Percentiles rank a stretch among this genome's conserved stretches.
Evolutionary conservation across 1,140 invertebrate species (phyloP).

Genomic region (Philopotamus ludificatus): DNA sequence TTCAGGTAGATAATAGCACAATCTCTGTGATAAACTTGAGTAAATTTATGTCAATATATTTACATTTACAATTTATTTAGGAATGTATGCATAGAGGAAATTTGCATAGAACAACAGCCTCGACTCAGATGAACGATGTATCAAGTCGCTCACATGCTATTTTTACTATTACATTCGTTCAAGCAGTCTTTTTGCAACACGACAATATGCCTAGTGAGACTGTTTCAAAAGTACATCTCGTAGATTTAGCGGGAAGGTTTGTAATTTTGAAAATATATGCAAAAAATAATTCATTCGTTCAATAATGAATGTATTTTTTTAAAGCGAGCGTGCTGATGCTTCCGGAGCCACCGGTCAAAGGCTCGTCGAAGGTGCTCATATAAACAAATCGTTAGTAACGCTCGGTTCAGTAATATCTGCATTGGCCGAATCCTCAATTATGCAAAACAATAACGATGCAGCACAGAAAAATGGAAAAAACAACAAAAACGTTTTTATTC

Average conservation of each 20-base stretch:
- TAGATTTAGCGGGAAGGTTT: constrained; percentile 83
- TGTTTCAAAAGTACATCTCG: constrained; percentile 84
- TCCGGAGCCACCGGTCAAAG: constrained; percentile 84
- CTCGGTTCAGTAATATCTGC: constrained; percentile 93
- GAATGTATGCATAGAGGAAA: constrained; percentile 77
- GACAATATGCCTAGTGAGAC: constrained; percentile 85
- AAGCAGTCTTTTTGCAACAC: constrained; percentile 70
- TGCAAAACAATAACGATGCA: constrained; percentile 38
- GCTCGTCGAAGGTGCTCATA: constrained; percentile 86
- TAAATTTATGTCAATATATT: not conserved
- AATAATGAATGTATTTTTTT: constrained; percentile 18
- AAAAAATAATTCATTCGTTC: not conserved
- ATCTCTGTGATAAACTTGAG: constrained; percentile 13
- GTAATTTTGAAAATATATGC: constrained; percentile 23
- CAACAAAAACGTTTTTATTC: constrained; percentile 65
- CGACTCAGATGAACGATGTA: constrained; percentile 84
- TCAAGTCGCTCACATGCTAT: constrained; percentile 94
- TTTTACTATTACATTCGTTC: constrained; percentile 89
- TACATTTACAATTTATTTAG: constrained; percentile 48
- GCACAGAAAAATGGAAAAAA: constrained; percentile 41
- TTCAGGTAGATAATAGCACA: constrained; percentile 64
- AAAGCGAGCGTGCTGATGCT: constrained; percentile 81
- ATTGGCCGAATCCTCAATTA: constrained; percentile 69
- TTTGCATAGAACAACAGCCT: constrained; percentile 75
- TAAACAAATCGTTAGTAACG: constrained; percentile 90